A percentile compares a stretch with the other conserved stretches of the same genome.
Evolutionary conservation across 2,888 invertebrate genomes (phyloP).

Genomic region (Melieria crassipennis): DNA sequence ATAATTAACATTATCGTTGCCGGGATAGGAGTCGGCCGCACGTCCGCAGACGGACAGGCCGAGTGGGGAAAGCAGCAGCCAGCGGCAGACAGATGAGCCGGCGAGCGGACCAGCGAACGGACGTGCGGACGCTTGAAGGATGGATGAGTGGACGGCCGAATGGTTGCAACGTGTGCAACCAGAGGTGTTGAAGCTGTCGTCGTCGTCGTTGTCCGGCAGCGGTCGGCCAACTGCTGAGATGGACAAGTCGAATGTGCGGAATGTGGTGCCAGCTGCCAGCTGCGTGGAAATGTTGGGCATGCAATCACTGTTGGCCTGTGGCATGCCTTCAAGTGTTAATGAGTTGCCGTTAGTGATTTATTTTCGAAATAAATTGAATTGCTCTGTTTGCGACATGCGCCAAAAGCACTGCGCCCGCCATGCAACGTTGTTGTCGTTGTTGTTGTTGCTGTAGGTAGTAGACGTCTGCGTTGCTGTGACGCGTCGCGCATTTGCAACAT

Average conservation of each 20-base stretch:
- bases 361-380: slow-evolving; percentile 57
- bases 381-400: slow-evolving; percentile 32
- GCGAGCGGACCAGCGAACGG: not conserved
- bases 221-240: slow-evolving; percentile 15
- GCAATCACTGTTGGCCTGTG: slow-evolving; percentile 35
- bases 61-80: not conserved
- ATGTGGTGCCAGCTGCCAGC: slow-evolving; percentile 20
- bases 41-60: not conserved
- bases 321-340: slow-evolving; percentile 51
- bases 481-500: too few species aligned
- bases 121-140: slow-evolving; percentile 5
- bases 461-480: too few species aligned
- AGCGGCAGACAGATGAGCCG: too few species aligned
- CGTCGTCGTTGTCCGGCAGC: slow-evolving; percentile 21
- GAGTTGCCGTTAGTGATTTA: slow-evolving; percentile 60
- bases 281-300: slow-evolving; percentile 23
- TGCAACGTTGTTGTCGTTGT: too few species aligned
- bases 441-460: too few species aligned
- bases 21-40: not conserved
- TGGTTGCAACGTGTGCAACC: slow-evolving; percentile 1
- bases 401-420: too few species aligned
- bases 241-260: slow-evolving; percentile 14
- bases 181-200: slow-evolving; percentile 40
- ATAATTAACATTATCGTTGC: slow-evolving; percentile 12
- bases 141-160: not conserved